A percentile compares a stretch with the other conserved stretches of the same genome.
phyloP scores from a whole-genome alignment of 2,888 invertebrate genomes.

The Ophraella communa region DNA sequence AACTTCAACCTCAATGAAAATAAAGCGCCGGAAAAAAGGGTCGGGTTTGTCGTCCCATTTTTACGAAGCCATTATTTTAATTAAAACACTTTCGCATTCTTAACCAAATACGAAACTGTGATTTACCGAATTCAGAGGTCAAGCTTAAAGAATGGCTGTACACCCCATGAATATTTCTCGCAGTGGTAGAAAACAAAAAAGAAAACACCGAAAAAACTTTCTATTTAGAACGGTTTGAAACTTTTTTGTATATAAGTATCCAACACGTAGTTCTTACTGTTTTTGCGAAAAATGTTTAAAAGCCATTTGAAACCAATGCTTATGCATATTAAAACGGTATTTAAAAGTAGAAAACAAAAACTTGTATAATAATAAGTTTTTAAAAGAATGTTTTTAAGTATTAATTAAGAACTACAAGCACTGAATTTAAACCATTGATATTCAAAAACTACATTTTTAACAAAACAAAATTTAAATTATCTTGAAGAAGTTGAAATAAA shows the following conservation, averaged over 20 bases:
- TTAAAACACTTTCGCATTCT: conserved; percentile 13
- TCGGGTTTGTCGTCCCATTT: not conserved
- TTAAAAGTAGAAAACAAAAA: too few relatives aligned
- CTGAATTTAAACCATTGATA: too few relatives aligned
- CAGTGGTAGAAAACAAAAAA: not conserved
- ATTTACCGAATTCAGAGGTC: conserved; percentile 2
- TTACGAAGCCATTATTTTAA: conserved; percentile 10
- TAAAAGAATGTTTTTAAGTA: too few relatives aligned
- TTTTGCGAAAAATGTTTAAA: too few relatives aligned
- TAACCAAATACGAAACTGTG: conserved; percentile 7
- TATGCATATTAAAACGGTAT: too few relatives aligned
- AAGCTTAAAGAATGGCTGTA: conserved; percentile 4
- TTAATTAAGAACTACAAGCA: too few relatives aligned
- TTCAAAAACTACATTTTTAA: too few relatives aligned
- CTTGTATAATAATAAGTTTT: too few relatives aligned
- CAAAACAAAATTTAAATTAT: too few relatives aligned
- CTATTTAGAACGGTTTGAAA: not conserved
- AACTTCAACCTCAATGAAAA: not conserved
- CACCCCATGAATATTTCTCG: conserved; percentile 12
- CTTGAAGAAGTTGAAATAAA: too few relatives aligned
- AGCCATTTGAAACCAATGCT: too few relatives aligned
- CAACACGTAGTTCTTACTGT: not conserved
- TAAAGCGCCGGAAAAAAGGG: not conserved
- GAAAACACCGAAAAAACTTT: not conserved
- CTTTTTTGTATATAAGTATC: not conserved